Conservation (phyloP, 2,113 vertebrate genomes). For the Redunca redunca region DNA sequence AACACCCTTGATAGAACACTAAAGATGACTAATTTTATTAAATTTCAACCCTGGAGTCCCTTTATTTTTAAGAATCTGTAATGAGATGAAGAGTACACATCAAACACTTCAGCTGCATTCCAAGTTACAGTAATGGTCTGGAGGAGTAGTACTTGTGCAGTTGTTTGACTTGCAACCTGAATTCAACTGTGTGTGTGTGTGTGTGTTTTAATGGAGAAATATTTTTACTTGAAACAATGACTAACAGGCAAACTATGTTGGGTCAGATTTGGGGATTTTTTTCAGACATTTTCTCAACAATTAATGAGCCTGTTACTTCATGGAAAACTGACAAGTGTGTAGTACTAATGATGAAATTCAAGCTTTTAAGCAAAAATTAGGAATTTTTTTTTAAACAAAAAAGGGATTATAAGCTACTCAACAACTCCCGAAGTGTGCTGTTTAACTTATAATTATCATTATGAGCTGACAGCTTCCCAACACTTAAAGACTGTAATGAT, state of each 20-base stretch:
- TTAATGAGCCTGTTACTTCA: neutral
- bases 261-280: neutral
- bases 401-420: neutral
- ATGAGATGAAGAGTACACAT: neutral
- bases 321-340: neutral
- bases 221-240: neutral
- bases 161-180: neutral
- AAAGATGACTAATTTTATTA: neutral
- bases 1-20: neutral
- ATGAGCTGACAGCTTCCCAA: neutral
- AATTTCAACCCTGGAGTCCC: neutral
- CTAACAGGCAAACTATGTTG: neutral
- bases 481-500: neutral
- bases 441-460: neutral
- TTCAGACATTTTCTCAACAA: conserved; percentile 13
- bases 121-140: neutral
- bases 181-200: neutral
- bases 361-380: neutral
- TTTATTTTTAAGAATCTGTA: neutral
- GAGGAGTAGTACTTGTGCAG: neutral
- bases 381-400: neutral
- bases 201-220: neutral
- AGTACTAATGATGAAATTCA: neutral
- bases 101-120: neutral
- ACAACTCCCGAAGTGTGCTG: neutral